A percentile compares a stretch with the other conserved stretches of the same genome.
Evolutionary conservation across 2,797 vertebrate species (phyloP).

Genomic region (Thamnophis elegans): DNA sequence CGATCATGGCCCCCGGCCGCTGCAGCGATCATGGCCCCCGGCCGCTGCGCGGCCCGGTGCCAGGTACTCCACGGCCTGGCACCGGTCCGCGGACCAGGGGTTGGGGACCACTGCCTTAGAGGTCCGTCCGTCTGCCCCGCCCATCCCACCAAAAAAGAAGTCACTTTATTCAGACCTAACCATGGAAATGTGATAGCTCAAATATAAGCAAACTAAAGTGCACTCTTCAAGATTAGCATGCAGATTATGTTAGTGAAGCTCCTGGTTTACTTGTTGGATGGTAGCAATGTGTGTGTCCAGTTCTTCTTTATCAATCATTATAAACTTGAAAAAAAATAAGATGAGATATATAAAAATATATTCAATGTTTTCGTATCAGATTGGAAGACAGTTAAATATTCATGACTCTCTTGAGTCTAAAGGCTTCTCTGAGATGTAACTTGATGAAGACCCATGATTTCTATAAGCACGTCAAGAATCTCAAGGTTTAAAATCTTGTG

Average conservation of each 20-base stretch:
- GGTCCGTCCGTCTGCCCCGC: too few relatives aligned
- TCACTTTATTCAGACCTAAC: not conserved
- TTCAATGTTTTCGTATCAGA: not conserved
- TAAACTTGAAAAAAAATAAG: not conserved
- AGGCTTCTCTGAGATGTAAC: not conserved
- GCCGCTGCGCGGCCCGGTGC: too few relatives aligned
- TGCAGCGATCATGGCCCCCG: too few relatives aligned
- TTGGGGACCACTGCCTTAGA: too few relatives aligned
- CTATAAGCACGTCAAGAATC: not conserved
- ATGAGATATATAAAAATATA: not conserved
- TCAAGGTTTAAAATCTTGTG: not conserved
- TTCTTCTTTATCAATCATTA: not conserved
- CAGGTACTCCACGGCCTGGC: too few relatives aligned
- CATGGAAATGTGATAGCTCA: not conserved
- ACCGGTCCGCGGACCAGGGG: too few relatives aligned
- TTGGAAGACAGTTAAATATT: not conserved
- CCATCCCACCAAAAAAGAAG: not conserved
- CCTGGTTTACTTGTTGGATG: not conserved
- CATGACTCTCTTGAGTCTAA: not conserved
- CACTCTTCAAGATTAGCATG: not conserved
- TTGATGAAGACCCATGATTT: not conserved
- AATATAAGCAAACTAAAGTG: not conserved
- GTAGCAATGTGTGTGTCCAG: not conserved
- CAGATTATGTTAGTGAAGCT: not conserved
- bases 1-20: too few relatives aligned